These are phyloP conservation scores for Riptortus pedestris DNA, from an alignment of 1,140 invertebrate species.

Conservation along the genomic window DNA sequence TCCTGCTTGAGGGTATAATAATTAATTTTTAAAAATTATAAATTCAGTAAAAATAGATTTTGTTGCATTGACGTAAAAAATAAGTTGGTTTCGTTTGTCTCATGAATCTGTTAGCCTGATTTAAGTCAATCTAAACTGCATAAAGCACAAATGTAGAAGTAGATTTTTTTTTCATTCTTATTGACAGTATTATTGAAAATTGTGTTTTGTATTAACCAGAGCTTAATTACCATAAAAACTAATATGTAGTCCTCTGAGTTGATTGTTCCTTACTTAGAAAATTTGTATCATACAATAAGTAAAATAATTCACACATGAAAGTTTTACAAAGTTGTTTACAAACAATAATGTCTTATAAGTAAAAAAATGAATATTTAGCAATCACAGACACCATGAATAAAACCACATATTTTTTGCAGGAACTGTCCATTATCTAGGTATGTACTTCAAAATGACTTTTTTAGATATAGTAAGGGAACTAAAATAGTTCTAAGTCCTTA, in stretches of 20 bases:
- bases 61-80: conserved; percentile 14
- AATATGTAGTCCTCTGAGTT: no score
- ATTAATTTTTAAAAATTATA: background rate
- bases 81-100: background rate
- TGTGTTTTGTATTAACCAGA: no score
- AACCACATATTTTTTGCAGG: conserved; percentile 26
- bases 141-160: conserved; percentile 3
- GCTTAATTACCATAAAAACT: no score
- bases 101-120: conserved; percentile 2
- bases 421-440: conserved; percentile 26
- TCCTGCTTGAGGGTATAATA: background rate
- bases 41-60: conserved; percentile 6
- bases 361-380: background rate
- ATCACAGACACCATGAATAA: conserved; percentile 14
- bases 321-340: background rate
- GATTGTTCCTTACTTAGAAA: no score
- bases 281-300: no score
- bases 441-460: conserved; percentile 20
- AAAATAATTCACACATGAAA: background rate
- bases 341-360: conserved; percentile 1
- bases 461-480: background rate
- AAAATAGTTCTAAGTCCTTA: background rate
- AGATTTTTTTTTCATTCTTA: conserved; percentile 2
- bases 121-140: conserved; percentile 6
- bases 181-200: background rate